These are phyloP conservation scores for Dipodomys spectabilis DNA, from an alignment of 2,113 vertebrate genomes.

Conservation along the genomic window DNA sequence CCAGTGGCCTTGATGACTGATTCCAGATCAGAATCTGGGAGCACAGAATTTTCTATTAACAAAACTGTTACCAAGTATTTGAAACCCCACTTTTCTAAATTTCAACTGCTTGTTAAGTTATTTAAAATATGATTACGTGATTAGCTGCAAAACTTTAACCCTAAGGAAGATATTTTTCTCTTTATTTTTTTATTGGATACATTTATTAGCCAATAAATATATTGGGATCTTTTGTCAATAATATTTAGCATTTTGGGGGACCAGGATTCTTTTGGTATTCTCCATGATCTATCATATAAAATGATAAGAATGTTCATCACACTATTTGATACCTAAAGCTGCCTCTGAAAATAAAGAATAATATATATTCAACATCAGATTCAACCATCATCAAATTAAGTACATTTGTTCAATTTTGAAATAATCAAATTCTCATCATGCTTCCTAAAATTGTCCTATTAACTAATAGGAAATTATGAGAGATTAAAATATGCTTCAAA, in stretches of 20 bases:
- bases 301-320: not conserved
- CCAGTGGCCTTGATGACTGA: conserved; percentile 60
- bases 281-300: not conserved
- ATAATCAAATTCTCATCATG: not conserved
- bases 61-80: conserved; percentile 7
- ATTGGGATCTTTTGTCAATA: not conserved
- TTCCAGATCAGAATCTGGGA: conserved; percentile 54
- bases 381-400: not conserved
- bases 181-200: conserved; percentile 23
- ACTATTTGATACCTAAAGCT: not conserved
- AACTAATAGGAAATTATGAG: not conserved
- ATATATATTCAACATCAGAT: not conserved
- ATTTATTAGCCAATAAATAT: not conserved
- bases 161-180: not conserved
- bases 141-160: conserved; percentile 36
- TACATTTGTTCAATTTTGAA: conserved; percentile 40
- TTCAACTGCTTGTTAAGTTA: conserved; percentile 21
- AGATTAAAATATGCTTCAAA: not conserved
- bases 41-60: conserved; percentile 21
- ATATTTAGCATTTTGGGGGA: conserved; percentile 25
- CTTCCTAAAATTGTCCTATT: not conserved
- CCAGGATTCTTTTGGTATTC: not conserved
- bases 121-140: not conserved
- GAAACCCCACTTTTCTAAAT: conserved; percentile 32
- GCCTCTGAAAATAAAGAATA: not conserved